Base-by-base conservation (phyloP, 2,888 invertebrate genomes). In the Pollenia griseotomentosa region DNA sequence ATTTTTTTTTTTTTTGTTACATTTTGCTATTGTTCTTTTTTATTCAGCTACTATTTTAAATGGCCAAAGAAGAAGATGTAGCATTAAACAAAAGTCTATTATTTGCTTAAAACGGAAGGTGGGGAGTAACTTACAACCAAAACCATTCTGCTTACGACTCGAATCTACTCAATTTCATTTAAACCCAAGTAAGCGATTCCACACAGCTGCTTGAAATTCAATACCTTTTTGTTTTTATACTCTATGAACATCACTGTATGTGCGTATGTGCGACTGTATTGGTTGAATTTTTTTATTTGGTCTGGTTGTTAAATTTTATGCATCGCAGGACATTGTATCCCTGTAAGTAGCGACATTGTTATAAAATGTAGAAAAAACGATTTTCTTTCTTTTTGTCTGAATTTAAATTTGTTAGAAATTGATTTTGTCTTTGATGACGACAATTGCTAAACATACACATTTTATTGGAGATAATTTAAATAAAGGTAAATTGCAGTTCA, bases 141-240 rank as follows among this genome's bases (percentile, higher is more conserved):
- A 11, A 42, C 23, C 55, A 40, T 48, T 14, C 51, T 55, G 44
- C 46, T 61, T 71, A 57, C 57, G 23, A 51, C 16, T 33, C n/a
- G 40, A 7, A 51, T 48, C 66, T 68, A 57, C 74, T 74, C 68
- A 74, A 74, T 84, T 84, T 79, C 73, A 63, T 66, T 66, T 59
- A 19, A 8, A 74, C 14, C 53, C 48, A 63, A 74, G 74, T 79
- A 85, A 88, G 86, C 84, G 87, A 89, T 89, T 89, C 85, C 71
- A 85, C 84, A 81, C 89, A 89, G 89, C 89, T 89, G 89, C 85
- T 89, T 84, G 89, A 88, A 89, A 89, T 89, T 88, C 89, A 88
- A 89, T 89, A 89, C 89, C 88, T 89, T 88, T 88, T 80, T 78
- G 42, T 55, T 61, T 83, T 63, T 57, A 61, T 68, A 61, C 12